Conservation (phyloP, 2,797 vertebrate species). For the Loriculus beryllinus region DNA sequence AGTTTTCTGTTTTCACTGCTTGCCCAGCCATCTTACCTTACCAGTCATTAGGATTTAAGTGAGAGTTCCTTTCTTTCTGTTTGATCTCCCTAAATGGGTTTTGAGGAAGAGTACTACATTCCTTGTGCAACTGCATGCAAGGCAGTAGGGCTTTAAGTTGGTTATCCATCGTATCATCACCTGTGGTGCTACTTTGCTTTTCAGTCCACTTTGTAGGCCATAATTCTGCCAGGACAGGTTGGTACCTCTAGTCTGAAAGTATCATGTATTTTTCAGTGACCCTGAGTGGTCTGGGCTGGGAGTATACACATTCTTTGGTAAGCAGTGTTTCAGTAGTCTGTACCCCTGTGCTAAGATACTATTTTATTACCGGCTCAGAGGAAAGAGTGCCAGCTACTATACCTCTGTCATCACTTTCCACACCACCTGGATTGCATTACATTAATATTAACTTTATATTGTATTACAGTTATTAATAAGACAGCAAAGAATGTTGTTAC, state of each 20-base stretch:
- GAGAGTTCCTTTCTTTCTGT: not conserved
- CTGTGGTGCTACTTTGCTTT: not conserved
- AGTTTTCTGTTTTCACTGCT: not conserved
- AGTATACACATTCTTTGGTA: not conserved
- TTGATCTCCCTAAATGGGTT: not conserved
- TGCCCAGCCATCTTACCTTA: not conserved
- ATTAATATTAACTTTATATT: constrained; percentile 41
- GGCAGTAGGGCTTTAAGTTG: accelerated
- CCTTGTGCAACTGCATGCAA: not conserved
- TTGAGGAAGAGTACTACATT: not conserved
- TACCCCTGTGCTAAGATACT: not conserved
- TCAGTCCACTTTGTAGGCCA: not conserved
- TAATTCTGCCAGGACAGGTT: not conserved
- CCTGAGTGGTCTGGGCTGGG: not conserved
- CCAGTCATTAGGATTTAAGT: not conserved
- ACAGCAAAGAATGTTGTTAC: constrained; percentile 34
- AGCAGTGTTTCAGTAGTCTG: not conserved
- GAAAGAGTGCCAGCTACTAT: not conserved
- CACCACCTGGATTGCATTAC: constrained; percentile 26
- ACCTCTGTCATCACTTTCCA: constrained; percentile 19
- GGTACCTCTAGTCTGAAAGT: not conserved
- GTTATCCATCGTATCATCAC: not conserved
- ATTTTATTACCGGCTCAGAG: not conserved
- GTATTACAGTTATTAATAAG: constrained; percentile 46
- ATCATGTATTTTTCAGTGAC: not conserved